Conservation (phyloP, 2,888 invertebrate species). For the Apoda limacodes region DNA sequence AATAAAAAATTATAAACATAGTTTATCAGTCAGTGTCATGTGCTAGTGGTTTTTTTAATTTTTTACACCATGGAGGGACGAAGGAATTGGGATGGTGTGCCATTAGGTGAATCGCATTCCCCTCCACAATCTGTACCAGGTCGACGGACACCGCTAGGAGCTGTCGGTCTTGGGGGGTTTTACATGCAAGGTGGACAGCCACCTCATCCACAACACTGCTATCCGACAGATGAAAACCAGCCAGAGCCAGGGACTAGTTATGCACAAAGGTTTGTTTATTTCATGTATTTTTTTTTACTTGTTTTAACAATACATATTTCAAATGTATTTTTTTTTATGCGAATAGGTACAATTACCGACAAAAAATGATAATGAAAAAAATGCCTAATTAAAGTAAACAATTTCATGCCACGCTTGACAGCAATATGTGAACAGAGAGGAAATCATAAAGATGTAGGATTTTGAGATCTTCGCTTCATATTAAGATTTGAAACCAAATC, state of each 20-base stretch:
- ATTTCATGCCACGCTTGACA: too few relatives aligned
- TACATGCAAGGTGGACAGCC: slow-evolving; percentile 79
- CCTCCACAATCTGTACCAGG: slow-evolving; percentile 74
- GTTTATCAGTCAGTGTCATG: slow-evolving; percentile 39
- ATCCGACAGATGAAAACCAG: slow-evolving; percentile 82
- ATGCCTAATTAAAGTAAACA: too few relatives aligned
- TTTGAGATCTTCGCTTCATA: too few relatives aligned
- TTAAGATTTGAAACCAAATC: too few relatives aligned
- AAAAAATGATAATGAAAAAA: too few relatives aligned
- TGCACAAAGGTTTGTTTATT: slow-evolving; percentile 47
- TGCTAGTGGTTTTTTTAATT: slow-evolving; percentile 31
- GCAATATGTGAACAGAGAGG: too few relatives aligned
- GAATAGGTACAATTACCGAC: too few relatives aligned
- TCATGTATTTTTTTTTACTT: too few relatives aligned
- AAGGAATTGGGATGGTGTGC: slow-evolving; percentile 60
- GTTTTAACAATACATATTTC: too few relatives aligned
- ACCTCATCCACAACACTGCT: slow-evolving; percentile 65
- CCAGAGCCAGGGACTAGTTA: slow-evolving; percentile 74
- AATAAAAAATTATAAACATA: too few relatives aligned
- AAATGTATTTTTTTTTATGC: background rate
- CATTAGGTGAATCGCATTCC: slow-evolving; percentile 59
- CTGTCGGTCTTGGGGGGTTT: slow-evolving; percentile 89
- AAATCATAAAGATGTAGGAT: too few relatives aligned
- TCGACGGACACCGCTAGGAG: slow-evolving; percentile 83
- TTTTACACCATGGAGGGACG: slow-evolving; percentile 55